Percentiles rank a stretch among this genome's conserved stretches.
phyloP scores from a whole-genome alignment of 2,113 vertebrate species.

The Sebastes fasciatus region DNA sequence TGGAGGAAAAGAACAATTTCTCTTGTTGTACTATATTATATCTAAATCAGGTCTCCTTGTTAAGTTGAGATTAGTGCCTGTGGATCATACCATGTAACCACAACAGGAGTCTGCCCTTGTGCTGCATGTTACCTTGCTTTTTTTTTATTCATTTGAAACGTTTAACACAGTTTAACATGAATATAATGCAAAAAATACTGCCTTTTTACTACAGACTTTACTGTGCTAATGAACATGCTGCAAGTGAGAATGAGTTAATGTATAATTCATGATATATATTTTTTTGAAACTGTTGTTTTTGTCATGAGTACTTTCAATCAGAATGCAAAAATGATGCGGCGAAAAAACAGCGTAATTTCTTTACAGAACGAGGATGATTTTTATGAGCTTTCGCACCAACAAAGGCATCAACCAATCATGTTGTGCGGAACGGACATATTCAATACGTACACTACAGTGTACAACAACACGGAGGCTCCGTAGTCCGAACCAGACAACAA shows the following conservation, averaged over 20 bases:
- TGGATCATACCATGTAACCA: conserved; percentile 6
- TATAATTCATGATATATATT: no score
- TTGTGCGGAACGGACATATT: no score
- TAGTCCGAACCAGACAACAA: no score
- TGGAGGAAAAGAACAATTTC: conserved; percentile 15
- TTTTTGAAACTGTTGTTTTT: no score
- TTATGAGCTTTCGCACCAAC: no score
- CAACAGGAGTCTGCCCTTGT: not conserved
- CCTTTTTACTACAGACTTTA: not conserved
- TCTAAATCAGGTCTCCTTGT: conserved; percentile 22
- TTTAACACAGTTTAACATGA: conserved; percentile 1
- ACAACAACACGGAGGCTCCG: no score
- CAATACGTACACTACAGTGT: no score
- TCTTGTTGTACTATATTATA: conserved; percentile 14
- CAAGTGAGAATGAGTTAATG: not conserved
- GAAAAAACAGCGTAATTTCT: no score
- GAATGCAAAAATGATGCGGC: no score
- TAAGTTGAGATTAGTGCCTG: conserved; percentile 2
- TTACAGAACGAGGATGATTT: no score
- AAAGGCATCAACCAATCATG: no score
- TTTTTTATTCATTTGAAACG: not conserved
- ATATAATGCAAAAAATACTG: not conserved
- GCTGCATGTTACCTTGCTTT: not conserved
- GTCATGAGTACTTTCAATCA: no score
- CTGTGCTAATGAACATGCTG: not conserved